phyloP scores from a whole-genome alignment of 2,888 invertebrate species.

The Cheilosia vulpina region DNA sequence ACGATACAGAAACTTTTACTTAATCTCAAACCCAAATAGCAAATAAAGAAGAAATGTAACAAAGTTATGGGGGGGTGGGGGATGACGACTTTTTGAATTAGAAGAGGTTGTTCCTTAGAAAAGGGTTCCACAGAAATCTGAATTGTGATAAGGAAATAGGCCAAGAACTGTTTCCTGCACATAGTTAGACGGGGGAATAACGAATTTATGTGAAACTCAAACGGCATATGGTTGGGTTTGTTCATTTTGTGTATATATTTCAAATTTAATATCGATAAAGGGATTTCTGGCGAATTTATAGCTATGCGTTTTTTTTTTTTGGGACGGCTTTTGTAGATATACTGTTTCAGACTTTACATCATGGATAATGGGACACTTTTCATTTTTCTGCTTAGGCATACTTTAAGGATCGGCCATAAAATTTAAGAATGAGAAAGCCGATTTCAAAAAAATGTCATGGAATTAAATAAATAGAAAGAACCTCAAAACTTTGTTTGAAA shows the following conservation, averaged over 20 bases:
- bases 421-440: no score
- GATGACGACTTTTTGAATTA: background rate
- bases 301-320: no score
- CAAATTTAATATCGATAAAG: background rate
- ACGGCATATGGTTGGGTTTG: background rate
- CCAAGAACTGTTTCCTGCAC: conserved; percentile 1
- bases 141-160: background rate
- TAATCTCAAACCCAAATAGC: conserved; percentile 8
- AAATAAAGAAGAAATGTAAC: conserved; percentile 25
- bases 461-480: no score
- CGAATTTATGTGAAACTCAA: background rate
- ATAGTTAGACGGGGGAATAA: background rate
- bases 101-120: background rate
- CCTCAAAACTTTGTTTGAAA: no score
- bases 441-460: no score
- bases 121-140: background rate
- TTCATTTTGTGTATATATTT: background rate
- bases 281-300: background rate
- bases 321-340: no score
- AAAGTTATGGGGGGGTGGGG: background rate
- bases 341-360: no score
- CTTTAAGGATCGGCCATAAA: no score
- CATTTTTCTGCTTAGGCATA: no score
- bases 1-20: conserved; percentile 29
- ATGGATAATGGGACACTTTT: no score